phyloP scores from a whole-genome alignment of 2,797 vertebrate species.

The Acrossocheilus fasciatus region DNA sequence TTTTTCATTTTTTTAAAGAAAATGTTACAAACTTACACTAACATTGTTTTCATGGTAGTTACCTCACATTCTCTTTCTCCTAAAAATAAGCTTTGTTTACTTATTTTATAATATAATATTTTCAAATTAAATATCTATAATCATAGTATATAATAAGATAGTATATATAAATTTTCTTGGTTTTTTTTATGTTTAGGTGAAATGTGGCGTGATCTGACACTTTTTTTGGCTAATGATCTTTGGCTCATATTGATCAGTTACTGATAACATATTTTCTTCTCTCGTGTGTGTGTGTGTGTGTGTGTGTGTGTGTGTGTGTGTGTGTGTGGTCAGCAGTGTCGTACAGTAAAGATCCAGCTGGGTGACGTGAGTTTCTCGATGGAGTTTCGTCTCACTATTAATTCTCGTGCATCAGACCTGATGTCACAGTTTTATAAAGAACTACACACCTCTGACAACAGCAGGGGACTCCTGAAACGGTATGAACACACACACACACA shows the following conservation, averaged over 20 bases:
- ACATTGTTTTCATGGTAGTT: neutral
- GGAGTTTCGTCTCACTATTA: conserved; percentile 80
- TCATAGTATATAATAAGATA: neutral
- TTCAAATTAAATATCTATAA: neutral
- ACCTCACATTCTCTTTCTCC: neutral
- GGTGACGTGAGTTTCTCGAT: conserved; percentile 81
- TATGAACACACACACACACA: neutral
- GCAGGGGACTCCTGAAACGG: conserved; percentile 76
- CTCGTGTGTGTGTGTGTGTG: neutral
- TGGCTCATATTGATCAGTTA: neutral
- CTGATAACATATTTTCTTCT: neutral
- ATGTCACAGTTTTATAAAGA: conserved; percentile 82
- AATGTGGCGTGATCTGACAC: neutral
- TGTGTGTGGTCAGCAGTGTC: conserved; percentile 74
- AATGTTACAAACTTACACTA: neutral
- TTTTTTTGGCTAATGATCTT: neutral
- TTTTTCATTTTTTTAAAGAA: too few species aligned
- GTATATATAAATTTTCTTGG: neutral
- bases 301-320: neutral
- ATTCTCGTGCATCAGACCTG: conserved; percentile 82
- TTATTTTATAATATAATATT: neutral
- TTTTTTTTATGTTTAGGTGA: neutral
- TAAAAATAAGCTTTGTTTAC: neutral
- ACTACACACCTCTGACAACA: conserved; percentile 74
- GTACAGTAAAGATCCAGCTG: conserved; percentile 83